These are phyloP conservation scores for Hyperopisus bebe DNA, from an alignment of 2,113 vertebrate genomes.

Conservation along the genomic window DNA sequence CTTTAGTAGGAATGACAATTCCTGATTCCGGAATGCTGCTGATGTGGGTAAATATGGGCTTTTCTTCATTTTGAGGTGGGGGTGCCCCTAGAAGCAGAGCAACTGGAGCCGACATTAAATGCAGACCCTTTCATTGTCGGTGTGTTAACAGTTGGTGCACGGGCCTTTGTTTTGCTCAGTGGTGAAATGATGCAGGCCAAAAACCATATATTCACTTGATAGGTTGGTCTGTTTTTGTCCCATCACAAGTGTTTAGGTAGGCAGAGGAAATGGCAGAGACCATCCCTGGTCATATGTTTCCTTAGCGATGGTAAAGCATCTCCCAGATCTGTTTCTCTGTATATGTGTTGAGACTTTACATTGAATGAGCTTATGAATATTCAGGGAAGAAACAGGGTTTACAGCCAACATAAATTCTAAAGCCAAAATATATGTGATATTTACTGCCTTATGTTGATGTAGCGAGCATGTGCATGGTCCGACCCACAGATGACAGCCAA, in stretches of 20 bases:
- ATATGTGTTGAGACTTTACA: background rate
- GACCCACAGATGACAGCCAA: background rate
- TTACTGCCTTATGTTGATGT: background rate
- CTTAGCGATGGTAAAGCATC: background rate
- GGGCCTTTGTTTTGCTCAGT: background rate
- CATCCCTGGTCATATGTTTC: background rate
- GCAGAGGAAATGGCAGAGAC: background rate
- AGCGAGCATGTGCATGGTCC: background rate
- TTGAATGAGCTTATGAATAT: background rate
- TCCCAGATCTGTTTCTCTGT: background rate
- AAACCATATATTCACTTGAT: background rate
- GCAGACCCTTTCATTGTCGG: background rate
- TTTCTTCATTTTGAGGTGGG: background rate
- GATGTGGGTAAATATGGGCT: background rate
- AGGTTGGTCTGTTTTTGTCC: background rate
- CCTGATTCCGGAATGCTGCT: background rate
- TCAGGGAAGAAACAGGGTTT: background rate
- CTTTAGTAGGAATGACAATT: background rate
- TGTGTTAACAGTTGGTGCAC: background rate
- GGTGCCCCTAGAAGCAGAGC: background rate
- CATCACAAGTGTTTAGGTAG: background rate
- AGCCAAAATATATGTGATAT: background rate
- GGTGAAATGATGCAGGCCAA: background rate
- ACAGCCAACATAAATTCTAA: background rate
- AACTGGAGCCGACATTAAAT: background rate